Percentiles rank a stretch among this genome's conserved stretches.
Conservation (phyloP, 2,888 invertebrate genomes). For the Nycteola revayana region DNA sequence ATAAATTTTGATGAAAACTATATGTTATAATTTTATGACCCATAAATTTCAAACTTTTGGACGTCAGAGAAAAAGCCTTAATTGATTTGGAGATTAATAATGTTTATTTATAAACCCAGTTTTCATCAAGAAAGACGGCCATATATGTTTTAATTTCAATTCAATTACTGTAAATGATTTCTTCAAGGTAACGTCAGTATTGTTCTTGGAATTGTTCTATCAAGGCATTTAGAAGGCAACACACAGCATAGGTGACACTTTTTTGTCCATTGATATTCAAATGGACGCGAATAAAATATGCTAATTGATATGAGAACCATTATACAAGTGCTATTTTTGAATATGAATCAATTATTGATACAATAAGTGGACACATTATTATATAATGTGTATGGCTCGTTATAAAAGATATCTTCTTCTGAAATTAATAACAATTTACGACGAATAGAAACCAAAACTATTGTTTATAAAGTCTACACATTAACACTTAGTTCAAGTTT, state of each 20-base stretch:
- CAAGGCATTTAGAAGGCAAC: constrained; percentile 8
- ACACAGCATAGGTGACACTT: constrained; percentile 12
- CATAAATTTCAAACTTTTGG: no score
- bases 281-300: constrained; percentile 16
- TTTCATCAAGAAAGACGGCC: background rate
- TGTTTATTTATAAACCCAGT: constrained; percentile 9
- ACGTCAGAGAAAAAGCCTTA: constrained; percentile 7
- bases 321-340: constrained; percentile 7
- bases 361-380: no score
- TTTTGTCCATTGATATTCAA: constrained; percentile 11
- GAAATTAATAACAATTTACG: no score
- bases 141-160: constrained; percentile 1
- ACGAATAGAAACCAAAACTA: no score
- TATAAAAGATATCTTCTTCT: no score
- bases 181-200: constrained; percentile 5
- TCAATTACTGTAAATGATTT: constrained; percentile 12
- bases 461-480: no score
- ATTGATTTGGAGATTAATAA: constrained; percentile 15
- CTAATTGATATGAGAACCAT: constrained; percentile 11
- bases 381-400: no score
- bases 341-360: constrained; percentile 6
- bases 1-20: no score
- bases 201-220: constrained; percentile 8
- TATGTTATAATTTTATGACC: no score
- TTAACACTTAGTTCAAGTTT: background rate